A percentile compares a stretch with the other conserved stretches of the same genome.
phyloP scores from a whole-genome alignment of 2,888 invertebrate species.

The Agriopis marginaria region DNA sequence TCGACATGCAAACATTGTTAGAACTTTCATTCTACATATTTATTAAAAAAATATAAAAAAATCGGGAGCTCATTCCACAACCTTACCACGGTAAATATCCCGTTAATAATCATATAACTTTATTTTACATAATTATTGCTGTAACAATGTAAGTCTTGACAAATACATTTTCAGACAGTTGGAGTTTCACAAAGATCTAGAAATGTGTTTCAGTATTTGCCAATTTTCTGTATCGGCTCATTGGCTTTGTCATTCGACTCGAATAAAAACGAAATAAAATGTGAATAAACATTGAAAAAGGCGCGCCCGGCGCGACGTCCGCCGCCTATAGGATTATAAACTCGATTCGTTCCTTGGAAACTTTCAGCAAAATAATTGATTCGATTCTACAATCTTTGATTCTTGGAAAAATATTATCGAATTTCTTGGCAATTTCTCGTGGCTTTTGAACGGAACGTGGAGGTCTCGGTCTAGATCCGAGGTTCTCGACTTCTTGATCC shows the following conservation, averaged over 20 bases:
- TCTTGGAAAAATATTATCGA: conserved; percentile 25
- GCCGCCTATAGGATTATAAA: conserved; percentile 26
- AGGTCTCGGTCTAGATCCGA: conserved; percentile 23
- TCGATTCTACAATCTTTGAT: conserved; percentile 29
- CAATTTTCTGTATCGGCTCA: conserved; percentile 6
- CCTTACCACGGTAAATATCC: no score
- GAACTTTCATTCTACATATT: not conserved
- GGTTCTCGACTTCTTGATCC: conserved; percentile 18
- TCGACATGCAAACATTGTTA: not conserved
- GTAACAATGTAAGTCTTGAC: not conserved
- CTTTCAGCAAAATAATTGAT: conserved; percentile 35
- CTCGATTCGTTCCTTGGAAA: conserved; percentile 26
- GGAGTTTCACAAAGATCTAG: not conserved
- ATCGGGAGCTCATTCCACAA: no score
- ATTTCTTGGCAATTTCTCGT: conserved; percentile 25
- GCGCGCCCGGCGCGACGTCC: conserved; percentile 3
- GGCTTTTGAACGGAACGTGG: conserved; percentile 18
- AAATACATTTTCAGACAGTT: no score
- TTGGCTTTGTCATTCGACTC: conserved; percentile 3
- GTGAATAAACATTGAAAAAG: conserved; percentile 26
- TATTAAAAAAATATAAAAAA: no score
- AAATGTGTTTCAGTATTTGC: conserved; percentile 2
- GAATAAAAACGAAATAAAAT: conserved; percentile 22
- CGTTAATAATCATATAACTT: no score
- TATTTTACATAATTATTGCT: no score